Evolutionary conservation across 2,888 invertebrate genomes (phyloP).

Genomic region (Deilephila porcellus): DNA sequence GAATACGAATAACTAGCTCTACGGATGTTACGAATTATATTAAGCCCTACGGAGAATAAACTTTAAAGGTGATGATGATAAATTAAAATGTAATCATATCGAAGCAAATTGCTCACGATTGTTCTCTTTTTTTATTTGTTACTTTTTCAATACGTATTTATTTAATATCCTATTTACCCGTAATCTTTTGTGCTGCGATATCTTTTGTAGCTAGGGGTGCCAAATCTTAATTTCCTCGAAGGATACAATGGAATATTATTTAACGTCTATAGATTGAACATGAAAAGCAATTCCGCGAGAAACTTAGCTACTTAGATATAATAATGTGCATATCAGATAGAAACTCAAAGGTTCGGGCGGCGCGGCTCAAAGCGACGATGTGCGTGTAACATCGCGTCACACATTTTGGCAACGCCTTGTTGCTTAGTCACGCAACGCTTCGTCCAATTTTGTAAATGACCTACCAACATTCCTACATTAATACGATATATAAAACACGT

Average conservation of each 20-base stretch:
- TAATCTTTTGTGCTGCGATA: not conserved
- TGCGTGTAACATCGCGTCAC: constrained; percentile 61
- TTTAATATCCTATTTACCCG: not conserved
- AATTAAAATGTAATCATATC: too few species aligned
- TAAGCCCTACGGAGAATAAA: too few species aligned
- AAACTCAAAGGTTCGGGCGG: not conserved
- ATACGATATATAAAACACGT: not conserved
- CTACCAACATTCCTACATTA: constrained; percentile 44
- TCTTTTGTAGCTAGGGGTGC: not conserved
- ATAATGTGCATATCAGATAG: constrained; percentile 16
- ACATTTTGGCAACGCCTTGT: constrained; percentile 72
- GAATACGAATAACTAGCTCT: too few species aligned
- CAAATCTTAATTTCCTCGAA: constrained; percentile 4
- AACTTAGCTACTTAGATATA: constrained; percentile 2
- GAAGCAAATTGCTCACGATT: not conserved
- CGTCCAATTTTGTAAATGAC: constrained; percentile 73
- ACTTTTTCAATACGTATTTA: not conserved
- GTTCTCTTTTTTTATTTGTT: not conserved
- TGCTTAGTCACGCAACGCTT: constrained; percentile 70
- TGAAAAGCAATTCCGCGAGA: not conserved
- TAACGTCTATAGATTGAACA: not conserved
- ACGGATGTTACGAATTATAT: too few species aligned
- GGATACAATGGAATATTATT: not conserved
- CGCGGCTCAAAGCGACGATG: constrained; percentile 48
- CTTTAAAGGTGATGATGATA: too few species aligned